Conservation (phyloP, 1,140 invertebrate species). For the Trichomalopsis sarcophagae region DNA sequence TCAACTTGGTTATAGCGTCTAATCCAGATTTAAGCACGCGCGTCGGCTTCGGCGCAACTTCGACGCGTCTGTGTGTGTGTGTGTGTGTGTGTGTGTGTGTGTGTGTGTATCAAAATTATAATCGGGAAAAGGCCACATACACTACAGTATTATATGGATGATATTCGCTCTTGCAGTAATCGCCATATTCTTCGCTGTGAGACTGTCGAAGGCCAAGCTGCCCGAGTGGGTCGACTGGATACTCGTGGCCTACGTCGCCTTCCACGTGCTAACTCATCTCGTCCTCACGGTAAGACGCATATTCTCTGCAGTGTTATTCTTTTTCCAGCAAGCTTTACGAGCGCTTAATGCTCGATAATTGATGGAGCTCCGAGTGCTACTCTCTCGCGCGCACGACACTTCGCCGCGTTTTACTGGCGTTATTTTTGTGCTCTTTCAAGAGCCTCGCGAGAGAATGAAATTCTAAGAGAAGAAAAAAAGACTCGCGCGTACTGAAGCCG, state of each 20-base stretch:
- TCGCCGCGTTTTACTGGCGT: too few species aligned
- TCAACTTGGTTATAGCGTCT: slow-evolving; percentile 44
- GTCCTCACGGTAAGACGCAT: slow-evolving; percentile 85
- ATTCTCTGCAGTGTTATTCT: neutral
- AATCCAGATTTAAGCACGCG: slow-evolving; percentile 42
- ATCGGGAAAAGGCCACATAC: neutral
- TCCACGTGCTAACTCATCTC: slow-evolving; percentile 93
- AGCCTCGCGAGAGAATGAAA: too few species aligned
- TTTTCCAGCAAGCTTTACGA: neutral
- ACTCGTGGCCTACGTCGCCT: slow-evolving; percentile 89
- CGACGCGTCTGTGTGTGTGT: neutral
- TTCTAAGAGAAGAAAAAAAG: too few species aligned
- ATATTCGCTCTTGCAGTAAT: slow-evolving; percentile 82
- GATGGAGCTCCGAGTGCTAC: neutral
- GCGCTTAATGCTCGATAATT: neutral
- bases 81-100: neutral
- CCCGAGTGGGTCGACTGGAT: slow-evolving; percentile 92
- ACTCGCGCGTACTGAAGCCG: too few species aligned
- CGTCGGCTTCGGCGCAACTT: slow-evolving; percentile 23
- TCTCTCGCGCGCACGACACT: too few species aligned
- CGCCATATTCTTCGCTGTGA: slow-evolving; percentile 93
- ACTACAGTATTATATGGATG: neutral
- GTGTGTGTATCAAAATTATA: slow-evolving; percentile 14
- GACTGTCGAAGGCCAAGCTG: slow-evolving; percentile 88
- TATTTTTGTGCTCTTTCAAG: too few species aligned